A percentile compares a stretch with the other conserved stretches of the same genome.
Evolutionary conservation across 2,797 vertebrate species (phyloP).

Genomic region (Anabas testudineus): DNA sequence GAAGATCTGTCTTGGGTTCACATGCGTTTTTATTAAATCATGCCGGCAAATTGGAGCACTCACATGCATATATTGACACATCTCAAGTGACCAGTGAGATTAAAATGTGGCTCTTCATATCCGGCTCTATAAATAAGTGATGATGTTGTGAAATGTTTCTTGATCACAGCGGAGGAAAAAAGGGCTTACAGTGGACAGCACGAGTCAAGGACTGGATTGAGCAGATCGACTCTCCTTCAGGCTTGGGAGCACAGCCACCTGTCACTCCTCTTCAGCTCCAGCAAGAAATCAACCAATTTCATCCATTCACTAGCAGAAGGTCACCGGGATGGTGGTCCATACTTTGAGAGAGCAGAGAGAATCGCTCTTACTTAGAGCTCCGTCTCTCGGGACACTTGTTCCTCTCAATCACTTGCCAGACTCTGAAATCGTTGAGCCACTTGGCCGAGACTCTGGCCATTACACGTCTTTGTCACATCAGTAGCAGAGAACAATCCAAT

Average conservation of each 20-base stretch:
- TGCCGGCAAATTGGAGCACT: constrained; percentile 44
- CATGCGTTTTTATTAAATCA: constrained; percentile 57
- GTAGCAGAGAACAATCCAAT: constrained; percentile 1
- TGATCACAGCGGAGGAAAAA: constrained; percentile 64
- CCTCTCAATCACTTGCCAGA: constrained; percentile 76
- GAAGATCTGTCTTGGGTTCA: constrained; percentile 41
- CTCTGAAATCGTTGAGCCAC: constrained; percentile 47
- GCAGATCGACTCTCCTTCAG: constrained; percentile 76
- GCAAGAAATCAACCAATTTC: constrained; percentile 86
- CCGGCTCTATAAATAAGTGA: constrained; percentile 73
- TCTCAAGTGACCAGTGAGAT: constrained; percentile 62
- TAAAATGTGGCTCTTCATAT: constrained; percentile 71
- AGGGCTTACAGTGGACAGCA: constrained; percentile 52
- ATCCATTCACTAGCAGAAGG: constrained; percentile 72
- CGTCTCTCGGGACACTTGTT: constrained; percentile 68
- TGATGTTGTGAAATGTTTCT: constrained; percentile 75
- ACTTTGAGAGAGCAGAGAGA: constrained; percentile 70
- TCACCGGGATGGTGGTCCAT: constrained; percentile 79
- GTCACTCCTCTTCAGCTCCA: constrained; percentile 80
- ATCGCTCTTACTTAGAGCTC: constrained; percentile 78
- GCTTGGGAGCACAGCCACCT: constrained; percentile 83
- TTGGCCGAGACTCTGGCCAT: constrained; percentile 50
- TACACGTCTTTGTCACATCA: constrained; percentile 33
- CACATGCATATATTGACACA: constrained; percentile 54
- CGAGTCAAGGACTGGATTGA: constrained; percentile 68